Evolutionary conservation across 2,797 vertebrate species (phyloP).

Genomic region (Helicolenus hilgendorfi): DNA sequence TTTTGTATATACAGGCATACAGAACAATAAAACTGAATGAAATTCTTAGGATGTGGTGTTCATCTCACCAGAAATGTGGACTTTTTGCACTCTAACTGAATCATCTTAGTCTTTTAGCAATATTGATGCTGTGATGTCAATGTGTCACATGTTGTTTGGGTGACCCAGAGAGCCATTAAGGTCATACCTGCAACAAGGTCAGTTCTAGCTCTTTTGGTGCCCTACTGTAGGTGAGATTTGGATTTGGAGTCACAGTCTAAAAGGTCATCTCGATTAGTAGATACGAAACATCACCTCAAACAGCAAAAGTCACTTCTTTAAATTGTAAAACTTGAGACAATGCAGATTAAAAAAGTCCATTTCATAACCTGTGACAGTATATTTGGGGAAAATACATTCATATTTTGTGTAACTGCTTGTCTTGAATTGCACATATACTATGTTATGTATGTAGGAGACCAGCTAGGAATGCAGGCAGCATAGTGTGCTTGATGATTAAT

Average conservation of each 20-base stretch:
- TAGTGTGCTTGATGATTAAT: neutral
- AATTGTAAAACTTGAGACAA: neutral
- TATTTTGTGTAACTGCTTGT: neutral
- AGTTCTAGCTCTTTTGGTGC: no score
- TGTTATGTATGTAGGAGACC: neutral
- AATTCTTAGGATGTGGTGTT: neutral
- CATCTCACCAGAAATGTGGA: neutral
- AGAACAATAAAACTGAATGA: neutral
- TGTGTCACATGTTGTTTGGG: rapidly evolving
- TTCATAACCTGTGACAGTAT: neutral
- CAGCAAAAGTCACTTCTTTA: neutral
- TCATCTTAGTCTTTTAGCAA: neutral
- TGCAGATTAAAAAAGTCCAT: neutral
- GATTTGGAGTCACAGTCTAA: neutral
- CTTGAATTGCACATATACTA: neutral
- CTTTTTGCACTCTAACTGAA: neutral
- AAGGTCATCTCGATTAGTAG: neutral
- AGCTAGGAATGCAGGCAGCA: neutral
- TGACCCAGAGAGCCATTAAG: neutral
- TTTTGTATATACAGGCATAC: no score
- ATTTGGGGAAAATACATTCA: neutral
- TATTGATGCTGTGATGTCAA: neutral
- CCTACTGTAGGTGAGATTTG: no score
- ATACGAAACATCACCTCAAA: neutral
- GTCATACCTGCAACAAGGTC: neutral